Conservation (phyloP, 2,888 invertebrate genomes). For the Electrophaes corylata region DNA sequence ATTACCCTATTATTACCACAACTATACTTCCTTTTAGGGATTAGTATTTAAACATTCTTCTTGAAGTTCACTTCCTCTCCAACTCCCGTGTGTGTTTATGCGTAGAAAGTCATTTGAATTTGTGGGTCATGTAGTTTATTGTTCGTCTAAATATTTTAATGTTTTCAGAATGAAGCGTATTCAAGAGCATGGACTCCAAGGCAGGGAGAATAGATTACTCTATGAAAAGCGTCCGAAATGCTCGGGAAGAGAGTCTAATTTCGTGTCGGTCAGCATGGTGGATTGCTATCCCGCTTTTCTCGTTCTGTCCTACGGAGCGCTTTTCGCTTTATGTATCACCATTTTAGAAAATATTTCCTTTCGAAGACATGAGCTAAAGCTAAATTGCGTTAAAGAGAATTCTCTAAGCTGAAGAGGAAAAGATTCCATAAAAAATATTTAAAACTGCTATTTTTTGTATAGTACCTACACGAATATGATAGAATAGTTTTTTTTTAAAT, state of each 20-base stretch:
- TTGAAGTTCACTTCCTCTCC: neutral
- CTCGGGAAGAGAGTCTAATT: constrained; percentile 82
- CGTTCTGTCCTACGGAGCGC: constrained; percentile 63
- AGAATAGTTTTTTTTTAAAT: no score
- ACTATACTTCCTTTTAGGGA: no score
- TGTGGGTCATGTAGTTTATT: neutral
- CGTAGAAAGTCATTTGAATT: no score
- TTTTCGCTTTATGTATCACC: constrained; percentile 55
- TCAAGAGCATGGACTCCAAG: constrained; percentile 83
- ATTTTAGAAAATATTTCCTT: constrained; percentile 55
- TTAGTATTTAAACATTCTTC: neutral
- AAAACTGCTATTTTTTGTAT: no score
- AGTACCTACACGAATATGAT: no score
- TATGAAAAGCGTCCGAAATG: constrained; percentile 87
- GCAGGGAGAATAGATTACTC: constrained; percentile 82
- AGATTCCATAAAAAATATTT: neutral
- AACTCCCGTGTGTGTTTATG: neutral
- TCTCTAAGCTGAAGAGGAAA: neutral
- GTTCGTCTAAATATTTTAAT: neutral
- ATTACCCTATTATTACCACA: no score
- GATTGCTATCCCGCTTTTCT: constrained; percentile 82
- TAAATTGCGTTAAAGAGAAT: constrained; percentile 27
- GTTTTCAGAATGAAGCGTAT: constrained; percentile 69
- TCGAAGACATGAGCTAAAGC: constrained; percentile 45
- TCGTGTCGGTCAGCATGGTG: constrained; percentile 87